phyloP scores from a whole-genome alignment of 1,140 invertebrate genomes.

The Magallana gigas region DNA sequence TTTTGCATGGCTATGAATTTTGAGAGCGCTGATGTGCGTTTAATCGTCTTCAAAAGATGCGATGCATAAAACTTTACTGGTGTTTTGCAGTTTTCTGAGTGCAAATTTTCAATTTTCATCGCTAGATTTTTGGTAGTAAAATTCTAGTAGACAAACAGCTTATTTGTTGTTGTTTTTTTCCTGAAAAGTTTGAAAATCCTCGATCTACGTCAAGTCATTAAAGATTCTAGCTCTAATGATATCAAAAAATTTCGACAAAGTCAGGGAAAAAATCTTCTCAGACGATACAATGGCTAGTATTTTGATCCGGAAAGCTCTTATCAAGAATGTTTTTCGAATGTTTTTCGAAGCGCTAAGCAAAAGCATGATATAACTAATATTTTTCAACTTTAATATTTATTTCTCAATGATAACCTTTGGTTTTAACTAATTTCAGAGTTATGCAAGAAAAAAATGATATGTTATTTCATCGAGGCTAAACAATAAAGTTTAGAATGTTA shows the following conservation, averaged over 20 bases:
- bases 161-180: background rate
- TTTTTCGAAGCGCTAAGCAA: too few relatives aligned
- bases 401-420: background rate
- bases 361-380: too few relatives aligned
- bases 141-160: background rate
- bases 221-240: background rate
- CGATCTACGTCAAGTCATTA: background rate
- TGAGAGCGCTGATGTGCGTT: background rate
- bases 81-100: constrained; percentile 8
- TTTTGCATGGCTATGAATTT: constrained; percentile 7
- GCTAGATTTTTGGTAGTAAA: constrained; percentile 2
- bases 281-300: background rate
- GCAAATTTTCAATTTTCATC: constrained; percentile 4
- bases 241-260: background rate
- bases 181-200: background rate
- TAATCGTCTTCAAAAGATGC: background rate
- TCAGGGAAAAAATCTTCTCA: background rate
- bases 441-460: background rate
- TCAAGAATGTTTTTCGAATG: background rate
- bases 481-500: constrained; percentile 13
- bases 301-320: background rate
- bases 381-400: background rate
- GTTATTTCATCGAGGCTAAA: background rate
- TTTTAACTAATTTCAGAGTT: background rate
- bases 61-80: background rate